Evolutionary conservation across 2,888 invertebrate species (phyloP), one percentile per base, ranked within the genome.

Genomic region (Drosophila heteroneura): DNA sequence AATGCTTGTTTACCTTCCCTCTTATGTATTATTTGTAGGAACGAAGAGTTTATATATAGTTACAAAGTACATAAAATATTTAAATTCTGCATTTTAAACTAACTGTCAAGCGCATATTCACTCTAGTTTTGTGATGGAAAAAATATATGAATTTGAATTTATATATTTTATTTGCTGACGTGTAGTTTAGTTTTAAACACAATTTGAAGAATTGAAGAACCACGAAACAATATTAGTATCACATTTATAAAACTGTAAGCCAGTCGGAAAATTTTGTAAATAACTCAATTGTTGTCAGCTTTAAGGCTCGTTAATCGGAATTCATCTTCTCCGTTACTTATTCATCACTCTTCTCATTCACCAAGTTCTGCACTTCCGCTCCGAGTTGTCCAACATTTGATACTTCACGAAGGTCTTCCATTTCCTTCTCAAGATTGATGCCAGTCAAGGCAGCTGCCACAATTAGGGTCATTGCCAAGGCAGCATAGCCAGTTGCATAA

Each of bases 401-500:
- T 5, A 71, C 66, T 4, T 63, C 16, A 5, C 26, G 0, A 28
- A 2, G 3, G 28, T 30, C n/a, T 51, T 47, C 4, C 28, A n/a
- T 30, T n/a, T 39, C 39, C 5, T 63, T 19, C 5, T 35, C 33
- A 9, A 39, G 26, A 1, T 61, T 39, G 0, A 74, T 1, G 3
- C 32, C 16, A 2, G 74, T 35, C 26, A 89, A 33, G 7, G 28
- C 0, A 0, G 56, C 64, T 19, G 89, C 73, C 22, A 89, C 5
- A 0, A 74, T 16, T 2, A 81, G 6, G 0, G 82, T 57, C n/a
- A 86, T 10, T 0, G 14, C 58, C 9, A 85, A 19, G 6, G 84
- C 71, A 16, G 59, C 60, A 61, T 87, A 87, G 14, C 86, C 86
- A 0, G 86, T 79, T 30, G 76, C 68, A 67, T 89, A 89, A 5